Conservation (phyloP, 2,888 invertebrate species). For the Pachymerium ferrugineum region DNA sequence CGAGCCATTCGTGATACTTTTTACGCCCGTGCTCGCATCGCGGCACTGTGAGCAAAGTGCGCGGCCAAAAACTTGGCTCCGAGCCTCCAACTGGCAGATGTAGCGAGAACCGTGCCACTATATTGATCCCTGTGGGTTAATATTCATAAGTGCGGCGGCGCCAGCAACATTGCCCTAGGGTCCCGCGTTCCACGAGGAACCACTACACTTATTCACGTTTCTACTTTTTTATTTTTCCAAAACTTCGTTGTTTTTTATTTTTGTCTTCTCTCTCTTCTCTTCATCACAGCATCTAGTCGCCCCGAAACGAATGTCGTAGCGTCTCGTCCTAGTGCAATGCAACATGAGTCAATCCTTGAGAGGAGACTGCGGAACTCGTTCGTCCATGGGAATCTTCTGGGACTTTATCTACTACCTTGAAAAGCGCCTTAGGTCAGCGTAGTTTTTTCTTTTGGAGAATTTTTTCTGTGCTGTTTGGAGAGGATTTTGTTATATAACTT, state of each 20-base stretch:
- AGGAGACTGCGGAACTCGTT: neutral
- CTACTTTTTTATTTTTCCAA: neutral
- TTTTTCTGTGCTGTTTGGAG: neutral
- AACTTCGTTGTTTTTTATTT: neutral
- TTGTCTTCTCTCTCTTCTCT: neutral
- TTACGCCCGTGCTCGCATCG: neutral
- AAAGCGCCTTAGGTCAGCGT: neutral
- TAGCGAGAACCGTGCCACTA: neutral
- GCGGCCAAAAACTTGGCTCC: neutral
- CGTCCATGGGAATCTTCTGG: neutral
- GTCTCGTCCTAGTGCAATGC: neutral
- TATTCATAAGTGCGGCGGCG: constrained; percentile 2
- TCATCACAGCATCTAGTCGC: neutral
- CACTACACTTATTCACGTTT: constrained; percentile 2
- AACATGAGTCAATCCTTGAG: neutral
- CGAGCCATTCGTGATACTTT: neutral
- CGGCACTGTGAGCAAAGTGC: neutral
- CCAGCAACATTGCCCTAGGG: neutral
- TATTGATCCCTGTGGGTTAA: neutral
- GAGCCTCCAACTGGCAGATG: neutral
- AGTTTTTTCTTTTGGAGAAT: neutral
- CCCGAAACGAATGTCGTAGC: no score
- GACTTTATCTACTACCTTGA: neutral
- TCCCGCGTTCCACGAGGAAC: neutral
- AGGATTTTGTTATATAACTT: no score